Percentiles rank a stretch among this genome's conserved stretches.
These are phyloP conservation scores for Rhagoletis pomonella DNA, from an alignment of 1,140 invertebrate genomes.

Conservation along the genomic window DNA sequence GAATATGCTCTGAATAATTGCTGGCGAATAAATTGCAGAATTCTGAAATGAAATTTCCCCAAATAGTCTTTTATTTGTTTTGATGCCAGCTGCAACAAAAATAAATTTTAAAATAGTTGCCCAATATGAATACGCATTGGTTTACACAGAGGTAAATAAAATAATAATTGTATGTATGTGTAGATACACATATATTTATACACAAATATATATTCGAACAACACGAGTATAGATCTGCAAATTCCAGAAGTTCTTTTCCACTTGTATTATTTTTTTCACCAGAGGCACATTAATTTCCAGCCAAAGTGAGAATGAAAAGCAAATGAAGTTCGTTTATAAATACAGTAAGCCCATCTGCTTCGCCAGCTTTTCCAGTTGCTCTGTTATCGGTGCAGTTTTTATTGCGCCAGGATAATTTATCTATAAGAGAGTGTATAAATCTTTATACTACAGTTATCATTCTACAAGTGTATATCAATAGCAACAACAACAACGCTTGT, in stretches of 20 bases:
- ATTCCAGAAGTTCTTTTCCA: neutral
- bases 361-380: neutral
- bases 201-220: neutral
- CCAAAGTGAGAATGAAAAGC: neutral
- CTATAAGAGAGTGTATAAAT: conserved; percentile 23
- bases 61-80: neutral
- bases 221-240: neutral
- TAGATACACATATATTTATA: neutral
- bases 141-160: too few relatives aligned
- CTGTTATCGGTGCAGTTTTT: neutral
- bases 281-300: neutral
- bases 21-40: neutral
- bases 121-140: neutral
- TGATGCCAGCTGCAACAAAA: neutral
- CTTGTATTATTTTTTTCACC: neutral
- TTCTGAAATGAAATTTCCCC: neutral
- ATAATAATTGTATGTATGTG: neutral
- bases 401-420: neutral
- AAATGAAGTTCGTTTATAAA: conserved; percentile 10
- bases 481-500: neutral
- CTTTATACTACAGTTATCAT: neutral
- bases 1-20: neutral
- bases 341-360: neutral
- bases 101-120: neutral
- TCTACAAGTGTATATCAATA: neutral